These are phyloP conservation scores for Heliconius congener DNA, from an alignment of 1,140 invertebrate species.

Conservation along the genomic window DNA sequence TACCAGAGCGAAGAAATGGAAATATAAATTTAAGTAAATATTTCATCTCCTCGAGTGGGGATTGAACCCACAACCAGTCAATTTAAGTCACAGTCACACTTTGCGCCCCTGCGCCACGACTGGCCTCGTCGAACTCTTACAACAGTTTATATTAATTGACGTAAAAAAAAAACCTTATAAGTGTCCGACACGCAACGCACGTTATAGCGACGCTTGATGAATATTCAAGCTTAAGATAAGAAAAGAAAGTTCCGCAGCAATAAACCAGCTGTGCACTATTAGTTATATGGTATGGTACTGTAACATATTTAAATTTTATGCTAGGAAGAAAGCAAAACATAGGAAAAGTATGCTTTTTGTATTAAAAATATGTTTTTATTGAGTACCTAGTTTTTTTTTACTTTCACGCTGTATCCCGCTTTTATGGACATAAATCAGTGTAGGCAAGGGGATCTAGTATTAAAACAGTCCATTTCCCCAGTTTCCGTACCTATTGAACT, in stretches of 20 bases:
- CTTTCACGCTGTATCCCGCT: too few species aligned
- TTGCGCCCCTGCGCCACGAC: too few species aligned
- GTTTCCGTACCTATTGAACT: too few species aligned
- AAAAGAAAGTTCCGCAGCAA: conserved; percentile 42
- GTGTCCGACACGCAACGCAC: conserved; percentile 21
- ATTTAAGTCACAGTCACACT: too few species aligned
- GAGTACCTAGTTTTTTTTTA: neutral
- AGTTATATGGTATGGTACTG: conserved; percentile 22
- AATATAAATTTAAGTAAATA: too few species aligned
- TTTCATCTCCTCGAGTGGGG: too few species aligned
- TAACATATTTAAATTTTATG: conserved; percentile 21
- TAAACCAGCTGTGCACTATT: conserved; percentile 33
- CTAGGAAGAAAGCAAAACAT: conserved; percentile 9
- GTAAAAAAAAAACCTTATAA: neutral
- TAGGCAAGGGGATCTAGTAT: too few species aligned
- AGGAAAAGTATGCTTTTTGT: neutral
- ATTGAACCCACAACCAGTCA: too few species aligned
- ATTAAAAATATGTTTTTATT: neutral
- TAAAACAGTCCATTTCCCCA: too few species aligned
- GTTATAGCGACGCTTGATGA: conserved; percentile 37
- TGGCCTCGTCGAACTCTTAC: neutral
- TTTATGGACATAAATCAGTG: too few species aligned
- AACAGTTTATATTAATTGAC: neutral
- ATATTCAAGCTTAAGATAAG: conserved; percentile 45
- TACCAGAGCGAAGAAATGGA: too few species aligned